phyloP scores from a whole-genome alignment of 1,140 invertebrate species.

The Bombus huntii region DNA sequence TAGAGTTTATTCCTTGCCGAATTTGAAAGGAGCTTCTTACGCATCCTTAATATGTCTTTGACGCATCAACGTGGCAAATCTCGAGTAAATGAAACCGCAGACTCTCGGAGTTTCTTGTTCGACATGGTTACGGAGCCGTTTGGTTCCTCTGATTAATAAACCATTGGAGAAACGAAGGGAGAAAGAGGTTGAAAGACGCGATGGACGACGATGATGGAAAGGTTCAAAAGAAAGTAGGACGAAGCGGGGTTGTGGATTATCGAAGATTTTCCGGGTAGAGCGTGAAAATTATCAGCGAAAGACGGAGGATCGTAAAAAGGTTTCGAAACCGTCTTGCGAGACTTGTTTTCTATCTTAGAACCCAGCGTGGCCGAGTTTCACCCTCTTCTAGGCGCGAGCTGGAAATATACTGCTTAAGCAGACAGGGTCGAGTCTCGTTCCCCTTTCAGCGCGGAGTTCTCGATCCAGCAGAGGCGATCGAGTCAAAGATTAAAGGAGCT shows the following conservation, averaged over 20 bases:
- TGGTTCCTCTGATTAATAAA: background rate
- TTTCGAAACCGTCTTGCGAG: conserved; percentile 1
- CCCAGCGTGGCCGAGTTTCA: background rate
- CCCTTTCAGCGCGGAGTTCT: background rate
- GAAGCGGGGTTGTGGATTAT: conserved; percentile 53
- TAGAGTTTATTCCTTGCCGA: too few species aligned
- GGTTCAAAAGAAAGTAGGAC: conserved; percentile 56
- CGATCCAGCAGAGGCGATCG: background rate
- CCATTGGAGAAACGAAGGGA: background rate
- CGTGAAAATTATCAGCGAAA: conserved; percentile 37
- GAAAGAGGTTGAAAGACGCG: background rate
- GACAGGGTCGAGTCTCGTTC: background rate
- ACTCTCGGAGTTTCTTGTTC: background rate
- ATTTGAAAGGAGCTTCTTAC: too few species aligned
- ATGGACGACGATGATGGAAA: background rate
- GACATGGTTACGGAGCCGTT: background rate
- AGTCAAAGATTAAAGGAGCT: conserved; percentile 31
- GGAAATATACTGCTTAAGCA: background rate
- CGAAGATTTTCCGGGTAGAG: conserved; percentile 35
- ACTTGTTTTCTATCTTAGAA: conserved; percentile 16
- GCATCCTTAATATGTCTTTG: too few species aligned
- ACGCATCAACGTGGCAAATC: too few species aligned
- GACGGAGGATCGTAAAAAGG: conserved; percentile 17
- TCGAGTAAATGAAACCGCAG: conserved; percentile 7
- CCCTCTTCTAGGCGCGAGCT: too few species aligned